These are phyloP conservation scores for Pararge aegeria DNA, from an alignment of 1,140 invertebrate genomes.

Conservation along the genomic window DNA sequence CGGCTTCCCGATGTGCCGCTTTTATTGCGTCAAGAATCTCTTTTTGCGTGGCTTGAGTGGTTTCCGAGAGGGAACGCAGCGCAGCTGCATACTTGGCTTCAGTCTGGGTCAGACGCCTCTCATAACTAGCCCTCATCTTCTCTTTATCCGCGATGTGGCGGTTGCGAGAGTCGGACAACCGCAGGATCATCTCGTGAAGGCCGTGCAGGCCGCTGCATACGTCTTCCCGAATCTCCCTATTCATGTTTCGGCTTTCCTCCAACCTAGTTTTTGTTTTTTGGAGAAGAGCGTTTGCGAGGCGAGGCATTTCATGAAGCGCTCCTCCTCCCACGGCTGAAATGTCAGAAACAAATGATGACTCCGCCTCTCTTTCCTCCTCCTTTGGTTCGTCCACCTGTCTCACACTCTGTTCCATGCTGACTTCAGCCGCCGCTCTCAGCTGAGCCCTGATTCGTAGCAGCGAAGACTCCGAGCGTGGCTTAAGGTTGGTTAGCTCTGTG, in stretches of 20 bases:
- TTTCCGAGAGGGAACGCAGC: too few species aligned
- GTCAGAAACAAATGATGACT: background rate
- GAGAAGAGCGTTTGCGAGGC: background rate
- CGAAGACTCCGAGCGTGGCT: background rate
- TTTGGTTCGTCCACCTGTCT: background rate
- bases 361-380: background rate
- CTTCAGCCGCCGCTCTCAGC: background rate
- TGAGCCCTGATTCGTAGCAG: background rate
- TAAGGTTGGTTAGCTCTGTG: background rate
- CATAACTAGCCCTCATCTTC: background rate
- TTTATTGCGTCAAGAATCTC: too few species aligned
- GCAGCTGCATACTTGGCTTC: background rate
- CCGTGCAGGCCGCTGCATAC: background rate
- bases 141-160: background rate
- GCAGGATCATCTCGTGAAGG: background rate
- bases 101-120: background rate
- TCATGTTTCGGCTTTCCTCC: background rate
- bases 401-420: background rate
- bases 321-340: background rate
- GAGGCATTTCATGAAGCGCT: background rate
- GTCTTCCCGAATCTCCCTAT: background rate
- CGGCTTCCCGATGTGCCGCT: too few species aligned
- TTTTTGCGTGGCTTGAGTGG: too few species aligned
- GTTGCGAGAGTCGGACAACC: background rate
- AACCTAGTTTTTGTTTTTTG: background rate